phyloP scores from a whole-genome alignment of 2,113 vertebrate species.

The Coryphaenoides rupestris region DNA sequence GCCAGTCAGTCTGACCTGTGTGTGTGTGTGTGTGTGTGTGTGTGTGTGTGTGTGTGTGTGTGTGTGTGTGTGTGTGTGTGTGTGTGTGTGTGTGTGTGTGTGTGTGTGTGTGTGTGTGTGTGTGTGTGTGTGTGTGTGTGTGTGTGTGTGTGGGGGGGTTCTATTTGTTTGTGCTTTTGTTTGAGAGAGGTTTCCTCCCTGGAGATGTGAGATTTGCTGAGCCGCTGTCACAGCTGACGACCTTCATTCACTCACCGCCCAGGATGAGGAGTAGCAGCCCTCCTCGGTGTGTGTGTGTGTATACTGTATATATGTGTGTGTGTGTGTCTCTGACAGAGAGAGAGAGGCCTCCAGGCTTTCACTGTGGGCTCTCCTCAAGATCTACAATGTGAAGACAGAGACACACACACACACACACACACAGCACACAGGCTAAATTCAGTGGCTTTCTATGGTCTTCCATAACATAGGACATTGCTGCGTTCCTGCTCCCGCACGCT shows the following conservation, averaged over 20 bases:
- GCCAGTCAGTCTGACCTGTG: slow-evolving; percentile 6
- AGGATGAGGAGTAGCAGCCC: slow-evolving; percentile 13
- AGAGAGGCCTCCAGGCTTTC: not conserved
- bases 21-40: slow-evolving; percentile 25
- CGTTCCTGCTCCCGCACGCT: slow-evolving; percentile 22
- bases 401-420: too few species aligned
- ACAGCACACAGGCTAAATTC: slow-evolving; percentile 9
- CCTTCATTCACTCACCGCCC: slow-evolving; percentile 15
- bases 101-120: slow-evolving; percentile 11
- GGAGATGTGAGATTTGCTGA: slow-evolving; percentile 41
- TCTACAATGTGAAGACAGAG: not conserved
- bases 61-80: not conserved
- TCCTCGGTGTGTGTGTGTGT: slow-evolving; percentile 20
- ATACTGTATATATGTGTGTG: slow-evolving; percentile 1
- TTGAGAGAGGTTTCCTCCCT: slow-evolving; percentile 26
- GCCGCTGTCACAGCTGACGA: slow-evolving; percentile 36
- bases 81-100: slow-evolving; percentile 9
- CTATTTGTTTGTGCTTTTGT: slow-evolving; percentile 12
- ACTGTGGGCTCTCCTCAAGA: not conserved
- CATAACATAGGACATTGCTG: slow-evolving; percentile 40
- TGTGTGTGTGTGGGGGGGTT: not conserved
- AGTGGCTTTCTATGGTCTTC: slow-evolving; percentile 41
- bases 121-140: slow-evolving; percentile 25
- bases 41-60: slow-evolving; percentile 17
- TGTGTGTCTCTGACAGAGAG: slow-evolving; percentile 4